phyloP scores from a whole-genome alignment of 1,140 invertebrate species.

The Elymnias hypermnestra region DNA sequence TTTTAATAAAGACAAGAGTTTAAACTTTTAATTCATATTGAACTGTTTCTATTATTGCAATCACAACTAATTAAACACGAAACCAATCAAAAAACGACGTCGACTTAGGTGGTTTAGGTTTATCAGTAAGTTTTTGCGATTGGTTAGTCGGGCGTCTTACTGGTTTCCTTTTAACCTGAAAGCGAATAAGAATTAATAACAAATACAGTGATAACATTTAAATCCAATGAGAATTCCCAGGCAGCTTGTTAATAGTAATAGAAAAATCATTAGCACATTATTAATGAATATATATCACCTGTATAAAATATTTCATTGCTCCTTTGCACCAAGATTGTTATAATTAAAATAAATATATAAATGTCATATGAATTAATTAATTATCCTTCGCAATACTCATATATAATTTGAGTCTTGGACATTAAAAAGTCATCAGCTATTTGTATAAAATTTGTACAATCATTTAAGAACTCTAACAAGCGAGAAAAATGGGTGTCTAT shows the following conservation, averaged over 20 bases:
- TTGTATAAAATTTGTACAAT: too few relatives aligned
- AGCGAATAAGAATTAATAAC: constrained; percentile 19
- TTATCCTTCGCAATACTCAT: too few relatives aligned
- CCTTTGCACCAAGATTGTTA: too few relatives aligned
- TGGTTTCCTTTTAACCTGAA: constrained; percentile 40
- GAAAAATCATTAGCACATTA: not conserved
- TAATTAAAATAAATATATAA: too few relatives aligned
- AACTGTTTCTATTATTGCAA: not conserved
- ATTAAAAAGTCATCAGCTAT: too few relatives aligned
- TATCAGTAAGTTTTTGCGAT: constrained; percentile 15
- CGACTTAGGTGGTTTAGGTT: not conserved
- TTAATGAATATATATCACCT: too few relatives aligned
- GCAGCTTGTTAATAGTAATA: constrained; percentile 19
- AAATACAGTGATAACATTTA: not conserved
- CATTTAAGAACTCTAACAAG: too few relatives aligned
- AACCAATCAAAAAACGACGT: constrained; percentile 40
- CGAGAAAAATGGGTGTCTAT: too few relatives aligned
- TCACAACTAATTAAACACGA: constrained; percentile 3
- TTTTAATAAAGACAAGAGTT: too few relatives aligned
- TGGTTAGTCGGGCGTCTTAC: constrained; percentile 24
- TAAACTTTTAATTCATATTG: not conserved
- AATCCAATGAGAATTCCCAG: constrained; percentile 11
- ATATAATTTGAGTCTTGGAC: too few relatives aligned
- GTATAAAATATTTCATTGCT: too few relatives aligned
- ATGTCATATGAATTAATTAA: too few relatives aligned